Evolutionary conservation across 2,113 vertebrate species (phyloP).

Genomic region (Varanus komodoensis): DNA sequence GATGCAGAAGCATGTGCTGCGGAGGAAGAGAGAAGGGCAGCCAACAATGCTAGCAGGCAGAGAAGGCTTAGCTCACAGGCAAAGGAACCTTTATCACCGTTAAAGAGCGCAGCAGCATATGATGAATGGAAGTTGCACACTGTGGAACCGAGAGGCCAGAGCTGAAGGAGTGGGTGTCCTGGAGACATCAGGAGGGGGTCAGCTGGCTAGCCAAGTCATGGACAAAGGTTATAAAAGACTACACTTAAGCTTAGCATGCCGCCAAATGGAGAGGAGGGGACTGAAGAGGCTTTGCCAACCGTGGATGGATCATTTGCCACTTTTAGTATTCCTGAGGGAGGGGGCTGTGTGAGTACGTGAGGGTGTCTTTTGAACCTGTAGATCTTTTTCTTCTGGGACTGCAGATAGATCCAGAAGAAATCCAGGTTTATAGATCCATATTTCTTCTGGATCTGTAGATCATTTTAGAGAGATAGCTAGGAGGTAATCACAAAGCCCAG

Average conservation of each 20-base stretch:
- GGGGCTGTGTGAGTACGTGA: rapidly evolving
- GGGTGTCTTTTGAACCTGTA: no score
- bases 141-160: background rate
- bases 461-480: background rate
- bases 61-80: background rate
- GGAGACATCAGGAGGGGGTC: background rate
- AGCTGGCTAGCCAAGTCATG: background rate
- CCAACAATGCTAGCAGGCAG: background rate
- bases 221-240: background rate
- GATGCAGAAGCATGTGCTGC: background rate
- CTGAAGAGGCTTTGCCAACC: background rate
- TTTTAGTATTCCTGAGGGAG: background rate
- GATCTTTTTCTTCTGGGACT: no score
- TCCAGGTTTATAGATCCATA: background rate
- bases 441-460: background rate
- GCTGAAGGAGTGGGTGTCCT: background rate
- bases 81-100: background rate
- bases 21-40: background rate
- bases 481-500: background rate
- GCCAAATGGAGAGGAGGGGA: no score
- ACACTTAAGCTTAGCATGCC: background rate
- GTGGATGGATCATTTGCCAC: background rate
- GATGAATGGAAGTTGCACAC: background rate
- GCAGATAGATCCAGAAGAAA: no score
- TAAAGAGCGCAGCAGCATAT: background rate